Base-by-base conservation (phyloP, 2,888 invertebrate genomes). In the Caenorhabditis sp. region DNA sequence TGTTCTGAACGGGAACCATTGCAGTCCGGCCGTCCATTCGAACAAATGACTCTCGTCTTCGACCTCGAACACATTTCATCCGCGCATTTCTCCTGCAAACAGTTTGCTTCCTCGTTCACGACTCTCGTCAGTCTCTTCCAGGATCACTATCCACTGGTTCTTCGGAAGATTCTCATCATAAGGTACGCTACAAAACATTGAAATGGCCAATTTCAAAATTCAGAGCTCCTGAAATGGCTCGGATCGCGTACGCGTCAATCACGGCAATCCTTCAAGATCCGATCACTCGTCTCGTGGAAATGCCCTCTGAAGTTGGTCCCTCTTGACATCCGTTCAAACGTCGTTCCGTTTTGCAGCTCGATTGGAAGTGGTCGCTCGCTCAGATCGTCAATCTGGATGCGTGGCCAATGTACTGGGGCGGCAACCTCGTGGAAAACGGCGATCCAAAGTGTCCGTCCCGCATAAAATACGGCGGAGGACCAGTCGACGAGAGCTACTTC, bases 341-440 rank as follows among this genome's bases (percentile, higher is more conserved):
- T n/a, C n/a, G n/a, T n/a, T n/a, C n/a, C n/a, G n/a, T n/a, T n/a
- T n/a, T n/a, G n/a, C 66, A 81, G 82, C 79, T 84, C 26, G 85
- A 85, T 45, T 89, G 89, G 89, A 84, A 87, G 63, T 78, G 81
- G 55, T 81, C 83, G 1, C 79, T 89, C 8, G 86, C 81, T 45
- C 79, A 87, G 53, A 83, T 88, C 72, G 87, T 89, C 9, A 80
- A 86, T 43, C 74, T 86, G 15, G 85, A 88, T 35, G 83, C 79
- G n/a, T 88, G 88, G 88, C 88, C 88, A 32, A 81, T 85, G 75
- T 86, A 85, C 56, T 88, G 88, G 88, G 88, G 88, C 26, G 88
- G 88, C 1, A 74, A 79, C 11, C 56, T 84, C 72, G 81, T 74
- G n/a, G 88, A 86, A 56, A 81, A 85, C 53, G 84, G 83, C 9